These are phyloP conservation scores for Branchinecta lynchi DNA, from an alignment of 1,140 invertebrate genomes.

Conservation along the genomic window DNA sequence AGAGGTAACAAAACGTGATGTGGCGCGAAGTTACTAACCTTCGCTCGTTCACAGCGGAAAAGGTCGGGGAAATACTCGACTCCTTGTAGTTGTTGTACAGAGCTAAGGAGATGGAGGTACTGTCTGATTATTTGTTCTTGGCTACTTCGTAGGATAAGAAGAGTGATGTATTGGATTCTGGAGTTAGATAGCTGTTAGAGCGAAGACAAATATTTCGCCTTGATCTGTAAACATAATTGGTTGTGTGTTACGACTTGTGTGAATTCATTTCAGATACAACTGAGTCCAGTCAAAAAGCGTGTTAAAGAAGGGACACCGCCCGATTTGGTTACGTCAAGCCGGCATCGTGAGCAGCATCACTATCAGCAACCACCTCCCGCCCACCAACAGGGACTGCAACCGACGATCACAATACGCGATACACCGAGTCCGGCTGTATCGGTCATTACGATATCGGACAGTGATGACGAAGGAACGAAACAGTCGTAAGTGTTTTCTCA, in stretches of 20 bases:
- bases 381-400: slow-evolving; percentile 35
- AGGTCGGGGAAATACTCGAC: no score
- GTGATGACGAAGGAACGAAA: slow-evolving; percentile 62
- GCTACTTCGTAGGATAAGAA: no score
- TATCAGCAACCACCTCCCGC: slow-evolving; percentile 30
- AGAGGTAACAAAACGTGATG: no score
- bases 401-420: slow-evolving; percentile 73
- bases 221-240: background rate
- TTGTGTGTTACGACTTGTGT: background rate
- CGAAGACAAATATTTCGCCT: no score
- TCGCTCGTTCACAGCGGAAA: no score
- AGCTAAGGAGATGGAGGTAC: no score
- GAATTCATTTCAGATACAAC: slow-evolving; percentile 35
- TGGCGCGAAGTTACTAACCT: no score
- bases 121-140: no score
- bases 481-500: slow-evolving; percentile 19
- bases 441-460: slow-evolving; percentile 90
- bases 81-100: no score
- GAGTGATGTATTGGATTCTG: no score
- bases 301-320: slow-evolving; percentile 92
- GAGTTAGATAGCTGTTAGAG: no score
- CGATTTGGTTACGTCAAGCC: slow-evolving; percentile 26
- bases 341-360: slow-evolving; percentile 25
- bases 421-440: slow-evolving; percentile 81
- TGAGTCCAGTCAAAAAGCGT: slow-evolving; percentile 93